Percentiles rank a stretch among this genome's conserved stretches.
Evolutionary conservation across 2,888 invertebrate genomes (phyloP).

Genomic region (Anoncus sp.): DNA sequence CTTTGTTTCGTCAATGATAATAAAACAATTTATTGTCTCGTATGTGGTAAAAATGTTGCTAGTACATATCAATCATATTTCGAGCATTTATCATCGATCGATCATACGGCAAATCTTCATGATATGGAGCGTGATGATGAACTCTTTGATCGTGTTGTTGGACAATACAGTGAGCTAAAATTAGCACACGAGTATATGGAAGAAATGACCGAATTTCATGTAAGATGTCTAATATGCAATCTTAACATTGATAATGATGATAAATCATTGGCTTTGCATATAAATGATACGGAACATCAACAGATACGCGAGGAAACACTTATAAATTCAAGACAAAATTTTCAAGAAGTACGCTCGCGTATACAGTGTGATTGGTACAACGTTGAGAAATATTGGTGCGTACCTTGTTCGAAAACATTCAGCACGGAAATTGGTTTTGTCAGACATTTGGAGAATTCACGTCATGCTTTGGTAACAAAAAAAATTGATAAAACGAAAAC

Average conservation of each 20-base stretch:
- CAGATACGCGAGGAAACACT: not conserved
- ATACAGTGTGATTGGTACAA: slow-evolving; percentile 49
- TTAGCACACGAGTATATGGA: slow-evolving; percentile 67
- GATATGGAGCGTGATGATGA: slow-evolving; percentile 60
- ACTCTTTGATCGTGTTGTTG: slow-evolving; percentile 55
- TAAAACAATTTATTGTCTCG: slow-evolving; percentile 64
- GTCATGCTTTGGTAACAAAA: not conserved
- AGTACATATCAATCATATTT: slow-evolving; percentile 62
- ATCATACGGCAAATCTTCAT: slow-evolving; percentile 66
- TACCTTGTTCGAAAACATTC: slow-evolving; percentile 17
- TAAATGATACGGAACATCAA: slow-evolving; percentile 12
- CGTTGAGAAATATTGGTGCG: slow-evolving; percentile 53
- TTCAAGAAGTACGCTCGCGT: not conserved
- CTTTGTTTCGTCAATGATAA: slow-evolving; percentile 13
- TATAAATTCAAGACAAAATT: slow-evolving; percentile 11
- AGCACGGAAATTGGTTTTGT: slow-evolving; percentile 25
- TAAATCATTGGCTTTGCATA: slow-evolving; percentile 20
- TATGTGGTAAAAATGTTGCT: slow-evolving; percentile 66
- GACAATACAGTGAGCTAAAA: slow-evolving; percentile 68
- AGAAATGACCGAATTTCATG: slow-evolving; percentile 58
- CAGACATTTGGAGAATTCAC: slow-evolving; percentile 24
- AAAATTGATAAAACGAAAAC: not conserved
- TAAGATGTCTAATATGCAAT: slow-evolving; percentile 68
- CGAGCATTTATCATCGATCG: slow-evolving; percentile 68
- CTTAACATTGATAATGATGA: slow-evolving; percentile 56